Percentiles rank a stretch among this genome's conserved stretches.
phyloP scores from a whole-genome alignment of 2,888 invertebrate genomes.

The Macrophya annulata region DNA sequence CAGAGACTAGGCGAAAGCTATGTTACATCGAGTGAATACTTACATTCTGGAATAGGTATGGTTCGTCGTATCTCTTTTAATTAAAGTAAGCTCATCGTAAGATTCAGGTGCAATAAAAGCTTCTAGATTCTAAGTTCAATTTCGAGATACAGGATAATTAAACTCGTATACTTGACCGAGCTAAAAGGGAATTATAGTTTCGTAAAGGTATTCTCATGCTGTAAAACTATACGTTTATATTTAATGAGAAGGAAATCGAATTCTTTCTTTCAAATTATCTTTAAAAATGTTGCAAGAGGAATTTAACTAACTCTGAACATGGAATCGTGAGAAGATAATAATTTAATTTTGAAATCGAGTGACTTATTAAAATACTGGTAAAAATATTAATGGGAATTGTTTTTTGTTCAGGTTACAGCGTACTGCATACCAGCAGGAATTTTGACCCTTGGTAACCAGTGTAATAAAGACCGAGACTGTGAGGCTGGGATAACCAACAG shows the following conservation, averaged over 20 bases:
- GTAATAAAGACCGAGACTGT: slow-evolving; percentile 85
- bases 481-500: slow-evolving; percentile 83
- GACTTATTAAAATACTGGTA: background rate
- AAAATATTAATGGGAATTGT: background rate
- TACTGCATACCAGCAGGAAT: slow-evolving; percentile 66
- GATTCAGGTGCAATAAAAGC: background rate
- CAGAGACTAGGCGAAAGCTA: background rate
- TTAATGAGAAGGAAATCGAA: background rate
- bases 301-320: background rate
- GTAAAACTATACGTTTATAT: background rate
- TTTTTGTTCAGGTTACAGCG: slow-evolving; percentile 63
- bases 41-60: background rate
- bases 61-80: background rate
- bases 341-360: background rate
- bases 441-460: slow-evolving; percentile 83
- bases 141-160: background rate
- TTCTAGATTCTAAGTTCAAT: background rate
- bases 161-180: background rate
- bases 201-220: background rate
- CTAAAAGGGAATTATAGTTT: background rate
- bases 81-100: background rate
- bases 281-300: background rate
- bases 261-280: background rate
- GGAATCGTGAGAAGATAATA: background rate
- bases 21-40: background rate